Evolutionary conservation across 1,140 invertebrate genomes (phyloP).

Genomic region (Scaptodrosophila lebanonensis): DNA sequence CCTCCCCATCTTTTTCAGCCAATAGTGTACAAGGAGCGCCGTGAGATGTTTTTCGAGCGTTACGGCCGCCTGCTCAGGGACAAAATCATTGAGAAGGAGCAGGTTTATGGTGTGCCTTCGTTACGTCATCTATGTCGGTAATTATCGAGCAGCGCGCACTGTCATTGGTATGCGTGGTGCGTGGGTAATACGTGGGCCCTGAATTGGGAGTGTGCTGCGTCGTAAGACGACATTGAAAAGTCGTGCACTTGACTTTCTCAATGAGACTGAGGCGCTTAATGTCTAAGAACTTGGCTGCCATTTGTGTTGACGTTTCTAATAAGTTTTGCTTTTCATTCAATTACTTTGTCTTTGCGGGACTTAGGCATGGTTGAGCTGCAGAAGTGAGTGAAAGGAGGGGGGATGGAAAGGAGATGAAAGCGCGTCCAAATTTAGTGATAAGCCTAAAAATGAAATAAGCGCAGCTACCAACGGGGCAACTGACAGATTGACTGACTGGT

Average conservation of each 20-base stretch:
- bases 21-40: conserved; percentile 75
- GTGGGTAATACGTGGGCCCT: no score
- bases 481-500: conserved; percentile 16
- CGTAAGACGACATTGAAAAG: no score
- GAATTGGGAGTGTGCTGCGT: no score
- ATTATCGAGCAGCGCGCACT: no score
- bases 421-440: conserved; percentile 47
- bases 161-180: no score
- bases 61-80: conserved; percentile 82
- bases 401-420: no score
- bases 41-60: conserved; percentile 80
- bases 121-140: conserved; percentile 81
- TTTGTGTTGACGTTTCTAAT: conserved; percentile 34
- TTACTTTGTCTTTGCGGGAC: conserved; percentile 68
- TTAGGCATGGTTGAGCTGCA: no score
- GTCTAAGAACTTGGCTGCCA: conserved; percentile 34
- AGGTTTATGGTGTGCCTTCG: conserved; percentile 75
- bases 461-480: conserved; percentile 32
- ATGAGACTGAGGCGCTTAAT: background rate
- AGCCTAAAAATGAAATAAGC: conserved; percentile 64
- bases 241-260: conserved; percentile 22
- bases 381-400: no score
- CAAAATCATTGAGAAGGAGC: conserved; percentile 79
- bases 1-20: conserved; percentile 42
- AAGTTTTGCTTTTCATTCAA: conserved; percentile 67